Conservation (phyloP, 1,140 invertebrate genomes). For the Archivesica marissinica region DNA sequence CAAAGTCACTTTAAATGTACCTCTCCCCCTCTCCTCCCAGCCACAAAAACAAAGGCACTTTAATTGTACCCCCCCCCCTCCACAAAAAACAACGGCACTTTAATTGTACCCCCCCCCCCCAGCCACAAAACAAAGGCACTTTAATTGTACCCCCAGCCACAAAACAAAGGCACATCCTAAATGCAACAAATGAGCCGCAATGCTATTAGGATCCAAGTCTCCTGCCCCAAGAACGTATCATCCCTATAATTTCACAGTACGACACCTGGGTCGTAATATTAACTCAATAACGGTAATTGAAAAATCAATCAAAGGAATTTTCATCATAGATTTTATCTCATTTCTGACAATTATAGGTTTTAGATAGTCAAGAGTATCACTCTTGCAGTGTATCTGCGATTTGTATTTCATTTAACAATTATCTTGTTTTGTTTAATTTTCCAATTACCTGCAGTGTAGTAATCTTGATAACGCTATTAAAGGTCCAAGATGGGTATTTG, state of each 20-base stretch:
- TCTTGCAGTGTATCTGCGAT: slow-evolving; percentile 14
- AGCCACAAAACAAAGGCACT: no score
- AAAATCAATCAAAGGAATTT: slow-evolving; percentile 8
- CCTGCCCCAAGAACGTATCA: neutral
- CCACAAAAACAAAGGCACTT: no score
- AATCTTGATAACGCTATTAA: slow-evolving; percentile 21
- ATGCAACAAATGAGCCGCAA: no score
- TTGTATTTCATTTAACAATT: slow-evolving; percentile 23
- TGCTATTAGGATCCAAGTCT: no score
- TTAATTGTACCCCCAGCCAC: no score
- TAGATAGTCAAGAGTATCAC: slow-evolving; percentile 9
- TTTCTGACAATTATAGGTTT: slow-evolving; percentile 1
- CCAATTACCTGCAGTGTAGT: slow-evolving; percentile 13
- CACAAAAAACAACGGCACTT: no score
- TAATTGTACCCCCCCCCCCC: no score
- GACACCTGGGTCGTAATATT: slow-evolving; percentile 19
- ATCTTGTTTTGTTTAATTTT: slow-evolving; percentile 44
- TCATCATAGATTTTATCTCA: slow-evolving; percentile 5
- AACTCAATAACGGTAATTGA: slow-evolving; percentile 31
- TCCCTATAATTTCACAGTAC: slow-evolving; percentile 12
- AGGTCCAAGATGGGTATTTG: neutral
- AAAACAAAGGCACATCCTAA: no score
- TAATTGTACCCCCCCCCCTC: no score
- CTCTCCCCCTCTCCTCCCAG: no score
- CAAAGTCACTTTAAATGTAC: no score